Evolutionary conservation across 2,888 invertebrate species (phyloP), one percentile per base, ranked within the genome.

Genomic region (Nowickia ferox): DNA sequence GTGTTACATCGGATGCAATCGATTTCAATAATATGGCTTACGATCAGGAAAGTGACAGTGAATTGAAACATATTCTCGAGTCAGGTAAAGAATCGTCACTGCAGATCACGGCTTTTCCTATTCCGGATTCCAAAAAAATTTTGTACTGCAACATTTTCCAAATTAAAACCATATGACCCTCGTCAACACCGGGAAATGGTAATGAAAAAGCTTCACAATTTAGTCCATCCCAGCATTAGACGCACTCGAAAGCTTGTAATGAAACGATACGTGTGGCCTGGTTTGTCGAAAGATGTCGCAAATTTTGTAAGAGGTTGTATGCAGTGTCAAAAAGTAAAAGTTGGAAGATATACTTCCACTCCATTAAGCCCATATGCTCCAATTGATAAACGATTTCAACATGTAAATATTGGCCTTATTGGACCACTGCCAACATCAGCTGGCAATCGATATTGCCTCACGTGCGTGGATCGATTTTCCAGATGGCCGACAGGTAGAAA

Each of bases 401-500:
- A 93, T 79, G 88, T 93, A 9, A 92, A 93, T 87, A 88, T 93
- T 10, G 93, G 93, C 87, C 30, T 76, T 1, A 88, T 93, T 8
- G 79, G 85, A 0, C 79, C 65, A 5, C 57, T 44, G 0, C 77
- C 87, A n/a, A 57, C 57, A 11, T 86, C 71, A n/a, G 89, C 88
- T 15, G 90, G 89, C 11, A 89, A 84, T 71, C 83, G 87, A 5
- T 93, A 92, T 80, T 88, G 89, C 30, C 88, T 93, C 0, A 87
- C 83, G 10, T 87, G 86, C 22, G 71, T 86, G 0, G 84, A 87
- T 17, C 42, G 87, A 10, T 87, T 84, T 57, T 63, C 55, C 3
- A 63, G 74, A 55, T 81, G 61, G 44, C 61, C 81, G 1, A 51
- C 51, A 10, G 30, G 65, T 87, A 2, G 46, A 48, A 48, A 11